Evolutionary conservation across 2,113 vertebrate genomes (phyloP), one percentile per base, ranked within the genome.

Genomic region (Cottus gobio): DNA sequence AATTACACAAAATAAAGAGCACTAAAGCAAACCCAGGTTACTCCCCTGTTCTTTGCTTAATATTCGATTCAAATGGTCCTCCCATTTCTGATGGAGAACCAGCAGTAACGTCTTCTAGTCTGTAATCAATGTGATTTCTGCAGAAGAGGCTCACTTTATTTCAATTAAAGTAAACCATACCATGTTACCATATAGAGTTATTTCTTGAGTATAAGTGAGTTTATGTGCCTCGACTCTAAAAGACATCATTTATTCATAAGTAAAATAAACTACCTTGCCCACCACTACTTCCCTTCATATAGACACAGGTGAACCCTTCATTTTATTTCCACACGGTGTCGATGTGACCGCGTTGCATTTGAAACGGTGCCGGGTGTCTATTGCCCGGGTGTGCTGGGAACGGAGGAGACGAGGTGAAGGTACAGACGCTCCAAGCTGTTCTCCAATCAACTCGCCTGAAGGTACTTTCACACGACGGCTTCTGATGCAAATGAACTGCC

Each of bases 401-500:
- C 37, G 71, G 69, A 37, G 20, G 30, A 62, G 28, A 69, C 26
- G 12, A 48, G 39, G 63, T 26, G 11, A 37, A 30, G 24, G 26
- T 56, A 7, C 15, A 56, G 44, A 56, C 42, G 3, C 48, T 48
- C 54, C 44, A 39, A n/a, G 65, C 37, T 37, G 58, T 30, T 42
- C 28, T 79, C 74, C 22, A 16, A 83, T 83, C 71, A 89, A 75
- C 76, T 44, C 67, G 36, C 67, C 76, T 34, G 34, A 34, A 34
- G 34, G 34, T 54, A 8, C 68, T 66, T 74, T 83, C 75, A 72
- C 77, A 79, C 75, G 2, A 69, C 34, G 67, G 63, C 63, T 90
- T 90, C 50, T 54, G n/a, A 88, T 89, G 87, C 82, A 88, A 90
- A 93, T 88, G 56, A 85, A 57, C 30, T 1, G 66, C 75, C 83